Conservation (phyloP, 2,888 invertebrate species). For the Cryptus armator region DNA sequence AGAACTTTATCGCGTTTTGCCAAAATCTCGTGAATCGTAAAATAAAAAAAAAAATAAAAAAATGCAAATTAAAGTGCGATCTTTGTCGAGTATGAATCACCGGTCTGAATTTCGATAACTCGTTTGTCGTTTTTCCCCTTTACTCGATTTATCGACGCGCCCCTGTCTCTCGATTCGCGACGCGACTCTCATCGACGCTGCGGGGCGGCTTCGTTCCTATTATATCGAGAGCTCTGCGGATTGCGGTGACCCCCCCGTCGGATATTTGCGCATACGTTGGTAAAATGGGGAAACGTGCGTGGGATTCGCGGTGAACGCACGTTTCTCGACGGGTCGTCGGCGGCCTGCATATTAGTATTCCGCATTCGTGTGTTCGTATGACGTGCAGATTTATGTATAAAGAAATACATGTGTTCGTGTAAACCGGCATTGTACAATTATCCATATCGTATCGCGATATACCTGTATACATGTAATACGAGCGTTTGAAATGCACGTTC, state of each 20-base stretch:
- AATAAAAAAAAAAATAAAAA: not conserved
- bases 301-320: conserved; percentile 16
- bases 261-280: conserved; percentile 22
- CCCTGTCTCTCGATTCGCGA: not conserved
- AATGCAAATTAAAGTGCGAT: not conserved
- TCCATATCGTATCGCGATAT: not conserved
- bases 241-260: conserved; percentile 25
- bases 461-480: not conserved
- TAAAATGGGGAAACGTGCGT: conserved; percentile 13
- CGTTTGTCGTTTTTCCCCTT: conserved; percentile 5
- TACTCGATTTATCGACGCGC: not conserved
- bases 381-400: not conserved
- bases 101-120: conserved; percentile 13
- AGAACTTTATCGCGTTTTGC: no score
- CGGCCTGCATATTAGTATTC: not conserved
- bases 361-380: not conserved
- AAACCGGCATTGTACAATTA: not conserved
- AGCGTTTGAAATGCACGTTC: conserved; percentile 1
- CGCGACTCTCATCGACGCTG: conserved; percentile 20
- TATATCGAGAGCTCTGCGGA: conserved; percentile 49
- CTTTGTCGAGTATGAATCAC: no score
- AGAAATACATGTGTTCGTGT: not conserved
- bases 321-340: conserved; percentile 13
- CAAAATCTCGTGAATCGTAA: no score
- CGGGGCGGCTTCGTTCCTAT: conserved; percentile 11